phyloP scores from a whole-genome alignment of 2,797 vertebrate genomes.

The Oreortyx pictus region DNA sequence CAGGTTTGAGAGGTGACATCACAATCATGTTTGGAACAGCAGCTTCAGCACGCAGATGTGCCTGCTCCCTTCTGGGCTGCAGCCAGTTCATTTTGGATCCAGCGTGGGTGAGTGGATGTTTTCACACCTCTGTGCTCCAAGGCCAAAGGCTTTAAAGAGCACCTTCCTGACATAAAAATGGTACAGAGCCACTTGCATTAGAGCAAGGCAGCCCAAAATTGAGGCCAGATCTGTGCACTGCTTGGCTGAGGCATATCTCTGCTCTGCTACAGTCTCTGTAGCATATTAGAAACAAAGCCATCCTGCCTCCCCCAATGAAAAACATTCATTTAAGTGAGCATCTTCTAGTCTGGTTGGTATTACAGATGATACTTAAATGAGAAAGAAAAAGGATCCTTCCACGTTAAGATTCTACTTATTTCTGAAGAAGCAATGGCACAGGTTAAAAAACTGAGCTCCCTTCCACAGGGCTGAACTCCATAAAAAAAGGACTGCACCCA shows the following conservation, averaged over 20 bases:
- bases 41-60: not conserved
- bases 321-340: not conserved
- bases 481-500: fast-evolving
- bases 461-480: not conserved
- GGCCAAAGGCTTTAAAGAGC: conserved; percentile 3
- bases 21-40: not conserved
- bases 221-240: not conserved
- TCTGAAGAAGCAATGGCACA: fast-evolving
- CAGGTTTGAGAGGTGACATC: not conserved
- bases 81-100: not conserved
- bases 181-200: not conserved
- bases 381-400: not conserved
- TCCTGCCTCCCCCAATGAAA: not conserved
- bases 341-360: not conserved
- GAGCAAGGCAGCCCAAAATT: not conserved
- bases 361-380: not conserved
- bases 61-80: not conserved
- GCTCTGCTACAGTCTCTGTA: not conserved
- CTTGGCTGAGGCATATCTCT: not conserved
- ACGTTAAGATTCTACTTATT: not conserved
- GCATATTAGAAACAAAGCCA: not conserved
- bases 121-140: conserved; percentile 4
- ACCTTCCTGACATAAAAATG: not conserved
- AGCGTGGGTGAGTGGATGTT: not conserved
- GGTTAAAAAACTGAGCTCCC: not conserved